Conservation (phyloP, 2,797 vertebrate species). For the Odontamblyopus rebecca region DNA sequence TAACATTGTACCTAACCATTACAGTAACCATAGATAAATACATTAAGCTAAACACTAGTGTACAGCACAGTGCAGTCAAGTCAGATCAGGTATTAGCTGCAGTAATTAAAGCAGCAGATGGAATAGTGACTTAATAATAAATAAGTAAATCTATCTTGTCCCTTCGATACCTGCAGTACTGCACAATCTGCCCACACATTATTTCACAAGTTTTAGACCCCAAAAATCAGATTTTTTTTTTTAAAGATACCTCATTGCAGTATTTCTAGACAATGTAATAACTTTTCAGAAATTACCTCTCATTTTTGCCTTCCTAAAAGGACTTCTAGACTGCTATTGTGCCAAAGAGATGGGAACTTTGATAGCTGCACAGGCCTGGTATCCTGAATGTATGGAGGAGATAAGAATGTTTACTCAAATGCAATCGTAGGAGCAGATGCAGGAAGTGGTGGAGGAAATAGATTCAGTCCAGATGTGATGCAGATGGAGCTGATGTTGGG, state of each 20-base stretch:
- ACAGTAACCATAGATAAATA: no score
- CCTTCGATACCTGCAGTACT: not conserved
- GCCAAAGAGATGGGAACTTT: not conserved
- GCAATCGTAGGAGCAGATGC: slow-evolving; percentile 12
- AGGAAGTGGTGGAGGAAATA: slow-evolving; percentile 16
- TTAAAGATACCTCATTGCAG: not conserved
- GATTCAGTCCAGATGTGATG: slow-evolving; percentile 16
- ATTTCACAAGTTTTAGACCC: not conserved
- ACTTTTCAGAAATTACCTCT: not conserved
- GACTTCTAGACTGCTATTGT: no score
- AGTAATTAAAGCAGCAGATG: no score
- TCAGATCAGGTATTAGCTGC: no score
- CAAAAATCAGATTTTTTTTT: not conserved
- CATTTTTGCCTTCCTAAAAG: not conserved
- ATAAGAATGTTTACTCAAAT: slow-evolving; percentile 16
- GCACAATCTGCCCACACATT: not conserved
- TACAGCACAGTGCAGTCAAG: no score
- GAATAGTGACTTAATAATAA: no score
- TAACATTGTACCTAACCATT: no score
- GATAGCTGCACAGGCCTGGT: not conserved
- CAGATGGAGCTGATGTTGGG: slow-evolving; percentile 10
- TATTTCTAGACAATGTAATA: not conserved
- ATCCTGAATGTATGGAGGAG: slow-evolving; percentile 4
- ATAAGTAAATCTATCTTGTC: not conserved
- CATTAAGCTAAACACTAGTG: no score